Base-by-base conservation (phyloP, 2,113 vertebrate species). In the Mobula hypostoma region DNA sequence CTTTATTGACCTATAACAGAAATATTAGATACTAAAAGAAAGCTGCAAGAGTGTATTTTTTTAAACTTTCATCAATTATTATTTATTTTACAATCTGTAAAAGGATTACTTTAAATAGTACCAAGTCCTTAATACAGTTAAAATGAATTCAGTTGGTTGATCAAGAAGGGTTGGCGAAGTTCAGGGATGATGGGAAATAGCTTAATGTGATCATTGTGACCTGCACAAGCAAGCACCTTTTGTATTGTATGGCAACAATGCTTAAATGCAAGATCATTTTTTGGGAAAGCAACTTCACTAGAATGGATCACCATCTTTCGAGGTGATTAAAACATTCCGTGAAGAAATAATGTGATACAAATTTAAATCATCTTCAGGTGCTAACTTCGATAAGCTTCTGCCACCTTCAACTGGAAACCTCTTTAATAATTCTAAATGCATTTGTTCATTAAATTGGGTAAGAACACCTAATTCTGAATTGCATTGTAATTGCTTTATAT, bases 371-470 rank as follows among this genome's bases (percentile, higher is more conserved):
- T 32, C 58, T 90, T 90, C 63, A 68, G 17, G n/a, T 7, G 36
- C 9, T 91, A 91, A 91, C n/a, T 90, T 29, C 61, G 61, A 90
- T 61, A 90, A 14, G 12, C 1, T 90, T 90, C 29, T 63, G 21
- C 48, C 48, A 91, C 14, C 87, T 2, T 29, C 87, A 91, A 29
- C 87, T n/a, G 27, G 61, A 91, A 91, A 14, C 63, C 68, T 32
- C n/a, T 21, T n/a, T 91, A 63, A 32, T 19, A 27, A 14, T 32
- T 66, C 29, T 90, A 61, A 90, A 68, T 29, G 63, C 61, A 68
- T 91, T 66, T 68, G 63, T 63, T 63, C 87, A 66, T 91, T 36
- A 68, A 91, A 91, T 68, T 91, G 87, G 61, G 87, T 91, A 61
- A 91, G 58, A 21, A 29, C n/a, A 68, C 63, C 87, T 91, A 91